Base-by-base conservation (phyloP, 1,140 invertebrate species). In the Aphidius gifuensis region DNA sequence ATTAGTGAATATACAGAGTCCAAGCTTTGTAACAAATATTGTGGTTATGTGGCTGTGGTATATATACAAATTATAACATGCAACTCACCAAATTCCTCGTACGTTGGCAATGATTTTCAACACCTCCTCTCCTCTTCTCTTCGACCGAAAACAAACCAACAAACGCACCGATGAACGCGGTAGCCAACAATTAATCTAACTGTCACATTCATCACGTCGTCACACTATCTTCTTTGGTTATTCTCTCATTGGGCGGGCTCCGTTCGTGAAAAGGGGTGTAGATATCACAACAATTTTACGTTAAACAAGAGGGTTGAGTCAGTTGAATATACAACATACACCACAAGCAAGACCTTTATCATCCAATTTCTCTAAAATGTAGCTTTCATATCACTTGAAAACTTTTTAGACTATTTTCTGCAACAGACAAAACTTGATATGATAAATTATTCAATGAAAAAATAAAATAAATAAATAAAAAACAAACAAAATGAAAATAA, bases 111-210 rank as follows among this genome's bases (percentile, higher is more conserved):
- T 32, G 23, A 32, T 32, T 32, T 32, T 32, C 23, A 32, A 1
- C 23, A 32, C 23, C 4, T 32, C 4, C 23, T 32, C 4, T 32
- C 23, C 23, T 32, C 4, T 32, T 32, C 23, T 32, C 2, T 32
- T 32, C 4, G 23, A 32, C 23, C 23, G 1, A 53, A 38, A 42
- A 39, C 42, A 55, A 55, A 55, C 53, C 39, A 55, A 40, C 53
- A 47, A 60, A 58, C 58, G 47, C 46, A 59, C 51, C 39, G 50
- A 62, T 63, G 63, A 39, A 66, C 67, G 64, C 64, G 65, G 61
- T 63, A 66, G 60, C 70, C 70, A 70, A 70, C 74, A 74, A 76
- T 76, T 76, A 76, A 76, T 76, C 74, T 76, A 69, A 69, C 69
- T 68, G 74, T 76, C 74, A 74, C 65, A 58, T 64, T 64, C 62